Conservation (phyloP, 2,888 invertebrate species). For the Plutella xylostella region DNA sequence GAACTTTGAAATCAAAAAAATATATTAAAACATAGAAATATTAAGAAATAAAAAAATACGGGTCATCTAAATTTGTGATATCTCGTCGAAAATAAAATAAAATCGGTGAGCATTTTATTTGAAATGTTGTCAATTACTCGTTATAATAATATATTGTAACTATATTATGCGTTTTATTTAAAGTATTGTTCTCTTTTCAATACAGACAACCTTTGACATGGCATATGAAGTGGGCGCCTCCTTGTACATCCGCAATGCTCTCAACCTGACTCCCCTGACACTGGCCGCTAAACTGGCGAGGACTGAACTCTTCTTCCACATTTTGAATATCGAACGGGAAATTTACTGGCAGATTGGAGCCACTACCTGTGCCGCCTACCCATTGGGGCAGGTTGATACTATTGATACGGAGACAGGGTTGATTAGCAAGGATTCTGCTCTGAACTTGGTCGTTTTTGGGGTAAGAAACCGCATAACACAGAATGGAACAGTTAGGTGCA, state of each 20-base stretch:
- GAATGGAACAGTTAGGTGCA: no score
- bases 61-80: no score
- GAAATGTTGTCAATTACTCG: no score
- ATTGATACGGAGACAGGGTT: conserved; percentile 91
- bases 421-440: conserved; percentile 94
- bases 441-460: conserved; percentile 96
- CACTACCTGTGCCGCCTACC: conserved; percentile 97
- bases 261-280: conserved; percentile 91
- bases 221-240: conserved; percentile 93
- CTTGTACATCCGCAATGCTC: conserved; percentile 86
- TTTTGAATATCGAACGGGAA: conserved; percentile 94
- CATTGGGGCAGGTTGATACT: conserved; percentile 93
- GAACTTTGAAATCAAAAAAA: no score
- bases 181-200: conserved; percentile 13
- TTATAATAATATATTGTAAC: no score
- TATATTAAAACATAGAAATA: no score
- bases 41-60: no score
- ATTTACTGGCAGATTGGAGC: conserved; percentile 98
- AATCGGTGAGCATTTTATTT: no score
- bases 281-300: conserved; percentile 93
- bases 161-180: no score
- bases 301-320: conserved; percentile 97
- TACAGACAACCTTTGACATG: conserved; percentile 91
- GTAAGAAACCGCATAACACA: conserved; percentile 63
- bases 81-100: no score